Percentiles rank a stretch among this genome's conserved stretches.
Evolutionary conservation across 2,888 invertebrate genomes (phyloP).

Genomic region (Phaonia tiefii): DNA sequence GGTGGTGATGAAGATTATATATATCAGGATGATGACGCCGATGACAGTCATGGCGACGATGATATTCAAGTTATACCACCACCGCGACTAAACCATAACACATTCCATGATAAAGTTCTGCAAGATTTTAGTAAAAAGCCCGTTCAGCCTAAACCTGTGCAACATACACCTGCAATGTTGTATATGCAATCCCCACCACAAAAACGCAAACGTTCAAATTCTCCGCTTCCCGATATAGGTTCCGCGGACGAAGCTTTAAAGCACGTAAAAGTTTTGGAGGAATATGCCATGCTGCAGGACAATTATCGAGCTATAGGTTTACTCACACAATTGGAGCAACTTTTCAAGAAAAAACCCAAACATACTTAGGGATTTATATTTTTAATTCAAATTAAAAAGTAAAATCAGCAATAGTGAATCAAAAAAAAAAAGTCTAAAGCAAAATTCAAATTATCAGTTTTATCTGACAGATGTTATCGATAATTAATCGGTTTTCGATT

Average conservation of each 20-base stretch:
- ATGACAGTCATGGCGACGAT: not conserved
- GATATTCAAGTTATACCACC: conserved; percentile 3
- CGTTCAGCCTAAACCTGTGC: too few species aligned
- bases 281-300: conserved; percentile 75
- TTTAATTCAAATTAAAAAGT: too few species aligned
- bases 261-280: conserved; percentile 74
- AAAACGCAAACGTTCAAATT: not conserved
- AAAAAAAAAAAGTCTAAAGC: too few species aligned
- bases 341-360: conserved; percentile 70
- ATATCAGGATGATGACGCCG: conserved; percentile 45
- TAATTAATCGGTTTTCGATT: too few species aligned
- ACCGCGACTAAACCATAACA: not conserved
- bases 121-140: too few species aligned
- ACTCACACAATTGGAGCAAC: conserved; percentile 74
- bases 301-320: conserved; percentile 77
- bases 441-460: too few species aligned
- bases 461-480: too few species aligned
- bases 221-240: conserved; percentile 62
- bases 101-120: too few species aligned
- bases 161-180: not conserved
- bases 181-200: conserved; percentile 6
- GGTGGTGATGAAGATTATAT: too few species aligned
- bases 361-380: too few species aligned
- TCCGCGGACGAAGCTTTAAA: conserved; percentile 70
- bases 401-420: too few species aligned